Conservation (phyloP, 2,797 vertebrate species). For the Odontamblyopus lacepedii region DNA sequence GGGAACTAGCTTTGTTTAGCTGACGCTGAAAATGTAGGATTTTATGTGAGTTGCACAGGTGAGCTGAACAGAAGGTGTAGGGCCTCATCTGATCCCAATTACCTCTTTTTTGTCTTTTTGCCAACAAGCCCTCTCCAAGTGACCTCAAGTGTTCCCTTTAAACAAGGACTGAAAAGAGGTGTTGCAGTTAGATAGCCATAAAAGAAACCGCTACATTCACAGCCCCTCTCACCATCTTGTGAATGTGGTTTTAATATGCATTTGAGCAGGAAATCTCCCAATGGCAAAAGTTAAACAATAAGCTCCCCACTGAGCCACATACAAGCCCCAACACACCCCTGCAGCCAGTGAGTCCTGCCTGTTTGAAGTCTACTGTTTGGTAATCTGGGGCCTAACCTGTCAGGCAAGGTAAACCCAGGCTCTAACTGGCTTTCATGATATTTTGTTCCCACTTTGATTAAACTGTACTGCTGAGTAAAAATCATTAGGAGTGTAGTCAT, state of each 20-base stretch:
- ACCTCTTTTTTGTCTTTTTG: constrained; percentile 43
- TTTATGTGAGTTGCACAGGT: constrained; percentile 42
- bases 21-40: no score
- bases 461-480: not conserved
- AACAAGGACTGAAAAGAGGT: constrained; percentile 1
- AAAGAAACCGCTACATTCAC: constrained; percentile 19
- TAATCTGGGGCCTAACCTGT: constrained; percentile 50
- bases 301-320: constrained; percentile 39
- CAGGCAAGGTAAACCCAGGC: constrained; percentile 26
- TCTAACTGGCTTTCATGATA: constrained; percentile 1
- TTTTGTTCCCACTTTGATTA: constrained; percentile 28
- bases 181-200: not conserved
- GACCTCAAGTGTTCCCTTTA: constrained; percentile 23
- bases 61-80: constrained; percentile 46
- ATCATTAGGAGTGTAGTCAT: no score
- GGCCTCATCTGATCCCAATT: constrained; percentile 55
- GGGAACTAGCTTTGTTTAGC: not conserved
- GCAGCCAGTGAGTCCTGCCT: constrained; percentile 27
- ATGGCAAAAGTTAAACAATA: constrained; percentile 27
- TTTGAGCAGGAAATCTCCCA: constrained; percentile 27
- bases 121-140: constrained; percentile 43
- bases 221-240: constrained; percentile 22
- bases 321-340: constrained; percentile 66
- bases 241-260: constrained; percentile 42
- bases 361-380: not conserved